Evolutionary conservation across 2,888 invertebrate species (phyloP), one percentile per base, ranked within the genome.

Genomic region (Uropetala carovei): DNA sequence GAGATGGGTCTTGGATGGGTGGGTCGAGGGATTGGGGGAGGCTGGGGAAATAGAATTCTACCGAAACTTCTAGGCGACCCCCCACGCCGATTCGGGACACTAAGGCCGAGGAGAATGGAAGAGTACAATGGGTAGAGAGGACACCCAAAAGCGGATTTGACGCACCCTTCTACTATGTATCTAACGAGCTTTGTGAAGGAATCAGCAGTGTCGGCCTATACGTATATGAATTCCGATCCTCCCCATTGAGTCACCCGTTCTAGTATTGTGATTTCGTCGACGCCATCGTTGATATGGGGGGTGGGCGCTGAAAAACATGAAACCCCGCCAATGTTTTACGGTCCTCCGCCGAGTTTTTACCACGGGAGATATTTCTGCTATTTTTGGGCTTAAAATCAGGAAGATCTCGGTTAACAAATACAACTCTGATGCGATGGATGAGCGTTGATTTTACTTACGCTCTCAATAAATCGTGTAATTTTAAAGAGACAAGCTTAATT

Each of bases 181-280:
- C 60, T 68, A 57, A n/a, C 86, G 43, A 58, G 59, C 89, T 89
- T 89, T 89, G 64, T 64, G 30, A 18, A 89, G 64, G 89, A 64
- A 89, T 89, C 89, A 89, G 64, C 89, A 89, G 89, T 89, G 64
- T 58, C 64, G 56, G 89, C 43, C 30, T 86, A 56, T 43, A 64
- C 58, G 64, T 86, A 30, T 89, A 89, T 89, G 89, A 64, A 89
- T 89, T 64, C 89, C 89, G 64, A 89, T 89, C 89, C 68, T 27
- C 22, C 22, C 75, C 60, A 30, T 89, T 89, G 89, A 89, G 64
- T 89, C 89, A 89, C 43, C 86, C 27, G 30, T 30, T 60, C 60
- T n/a, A 68, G 64, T 43, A 30, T 43, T 64, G 89, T 43, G 89
- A 64, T 89, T 89, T 89, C 18, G 89, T 18, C 9, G 68, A 4